These are phyloP conservation scores for Papilio elwesi DNA, from an alignment of 2,888 invertebrate species.

Conservation along the genomic window DNA sequence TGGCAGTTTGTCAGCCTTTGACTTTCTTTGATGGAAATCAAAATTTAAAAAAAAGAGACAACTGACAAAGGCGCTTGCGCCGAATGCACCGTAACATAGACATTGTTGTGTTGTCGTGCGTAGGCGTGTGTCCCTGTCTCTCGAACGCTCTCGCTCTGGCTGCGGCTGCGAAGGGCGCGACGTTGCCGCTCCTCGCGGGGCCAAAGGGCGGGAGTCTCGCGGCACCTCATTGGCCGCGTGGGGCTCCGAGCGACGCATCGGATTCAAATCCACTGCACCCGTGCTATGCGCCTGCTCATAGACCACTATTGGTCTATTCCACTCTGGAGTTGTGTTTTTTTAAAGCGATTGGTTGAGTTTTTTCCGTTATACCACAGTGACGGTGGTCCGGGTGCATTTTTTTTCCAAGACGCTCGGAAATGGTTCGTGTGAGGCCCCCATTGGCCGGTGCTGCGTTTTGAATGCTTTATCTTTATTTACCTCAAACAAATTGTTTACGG, in stretches of 20 bases:
- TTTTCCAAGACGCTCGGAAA: slow-evolving; percentile 34
- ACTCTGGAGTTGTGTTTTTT: slow-evolving; percentile 47
- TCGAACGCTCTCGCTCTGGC: slow-evolving; percentile 36
- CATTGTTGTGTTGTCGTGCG: slow-evolving; percentile 34
- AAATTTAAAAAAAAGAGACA: slow-evolving; percentile 31
- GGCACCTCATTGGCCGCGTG: slow-evolving; percentile 48
- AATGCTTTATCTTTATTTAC: slow-evolving; percentile 35
- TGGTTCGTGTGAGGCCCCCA: slow-evolving; percentile 38
- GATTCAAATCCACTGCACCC: slow-evolving; percentile 48
- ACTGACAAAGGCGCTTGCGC: slow-evolving; percentile 26
- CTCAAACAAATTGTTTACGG: slow-evolving; percentile 24
- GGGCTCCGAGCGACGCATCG: slow-evolving; percentile 48
- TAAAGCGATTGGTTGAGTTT: slow-evolving; percentile 45
- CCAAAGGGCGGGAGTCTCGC: slow-evolving; percentile 48
- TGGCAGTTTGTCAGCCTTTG: slow-evolving; percentile 18
- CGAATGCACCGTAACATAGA: slow-evolving; percentile 30
- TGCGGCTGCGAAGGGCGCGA: slow-evolving; percentile 33
- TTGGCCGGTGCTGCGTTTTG: slow-evolving; percentile 29
- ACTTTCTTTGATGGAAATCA: slow-evolving; percentile 1
- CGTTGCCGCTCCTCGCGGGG: slow-evolving; percentile 38
- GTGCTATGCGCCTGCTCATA: slow-evolving; percentile 50
- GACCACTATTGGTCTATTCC: slow-evolving; percentile 60
- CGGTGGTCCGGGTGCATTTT: slow-evolving; percentile 45
- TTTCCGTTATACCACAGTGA: slow-evolving; percentile 37
- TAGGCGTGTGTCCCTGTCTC: slow-evolving; percentile 23